Base-by-base conservation (phyloP, 2,888 invertebrate species). In the Tethea ocularis region DNA sequence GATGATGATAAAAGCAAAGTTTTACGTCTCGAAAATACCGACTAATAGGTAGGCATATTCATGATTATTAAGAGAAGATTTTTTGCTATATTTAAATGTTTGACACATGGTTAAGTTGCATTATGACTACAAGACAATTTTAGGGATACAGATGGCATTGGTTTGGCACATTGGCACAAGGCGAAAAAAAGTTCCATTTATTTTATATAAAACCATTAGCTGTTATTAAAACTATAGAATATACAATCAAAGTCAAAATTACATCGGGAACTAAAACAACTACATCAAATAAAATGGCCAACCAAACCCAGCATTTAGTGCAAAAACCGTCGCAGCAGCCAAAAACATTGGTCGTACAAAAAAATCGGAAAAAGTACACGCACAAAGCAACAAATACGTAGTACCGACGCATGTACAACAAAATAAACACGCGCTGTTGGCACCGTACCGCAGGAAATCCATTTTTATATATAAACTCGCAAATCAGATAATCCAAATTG, bases 401-500 rank as follows among this genome's bases (percentile, higher is more conserved):
- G 56, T 57, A 51, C 55, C 41, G n/a, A 38, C 41, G 17, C 41
- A 17, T 62, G 64, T 67, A 56, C 64, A 71, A 71, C 63, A 73
- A 73, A 72, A 75, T 66, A 76, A 74, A 73, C 72, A 71, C 61
- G 60, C 29, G 58, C 64, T 60, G 61, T 62, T 60, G 72, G 63
- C 72, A 65, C 63, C 66, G 68, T 69, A 74, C 71, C 70, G 23
- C 26, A 71, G 69, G 68, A 73, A 78, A 80, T 72, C 73, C 81
- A 79, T 80, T 83, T 83, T 82, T 79, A 75, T 85, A 83, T 82
- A 87, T 84, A 89, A 85, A 86, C 85, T 88, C 83, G 78, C 84
- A 86, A 89, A 90, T 89, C 89, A 85, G 91, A 91, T 91, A 90
- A 91, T 91, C 88, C 87, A 87, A 91, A 91, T 90, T 90, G 91